Evolutionary conservation across 2,888 invertebrate species (phyloP).

Genomic region (Autographa pulchrina): DNA sequence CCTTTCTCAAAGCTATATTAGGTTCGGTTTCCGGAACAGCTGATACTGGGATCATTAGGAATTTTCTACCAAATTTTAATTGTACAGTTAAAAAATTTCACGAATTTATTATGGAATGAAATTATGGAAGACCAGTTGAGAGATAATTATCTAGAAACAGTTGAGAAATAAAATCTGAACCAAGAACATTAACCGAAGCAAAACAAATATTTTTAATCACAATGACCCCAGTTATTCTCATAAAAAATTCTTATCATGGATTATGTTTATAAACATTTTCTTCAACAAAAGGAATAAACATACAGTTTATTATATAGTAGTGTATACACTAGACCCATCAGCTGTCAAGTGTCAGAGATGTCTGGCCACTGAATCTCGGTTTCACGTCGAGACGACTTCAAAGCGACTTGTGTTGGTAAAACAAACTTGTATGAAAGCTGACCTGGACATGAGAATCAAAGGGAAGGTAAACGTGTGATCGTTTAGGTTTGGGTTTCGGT

Average conservation of each 20-base stretch:
- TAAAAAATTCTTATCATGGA: not conserved
- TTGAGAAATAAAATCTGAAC: too few relatives aligned
- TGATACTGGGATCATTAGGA: too few relatives aligned
- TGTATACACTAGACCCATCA: not conserved
- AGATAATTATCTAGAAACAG: too few relatives aligned
- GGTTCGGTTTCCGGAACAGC: too few relatives aligned
- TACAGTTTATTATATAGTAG: not conserved
- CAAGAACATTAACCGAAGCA: too few relatives aligned
- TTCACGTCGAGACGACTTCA: constrained; percentile 50
- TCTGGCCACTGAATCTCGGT: constrained; percentile 41
- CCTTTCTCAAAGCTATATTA: too few relatives aligned
- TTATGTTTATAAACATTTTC: not conserved
- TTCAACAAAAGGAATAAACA: not conserved
- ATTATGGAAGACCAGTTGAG: too few relatives aligned
- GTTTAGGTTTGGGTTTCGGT: not conserved
- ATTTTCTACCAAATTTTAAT: too few relatives aligned
- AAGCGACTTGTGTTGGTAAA: constrained; percentile 41
- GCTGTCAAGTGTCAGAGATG: constrained; percentile 46
- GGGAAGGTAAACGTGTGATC: not conserved
- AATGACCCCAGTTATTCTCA: too few relatives aligned
- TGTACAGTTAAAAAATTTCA: too few relatives aligned
- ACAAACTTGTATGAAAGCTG: constrained; percentile 40
- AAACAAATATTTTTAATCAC: too few relatives aligned
- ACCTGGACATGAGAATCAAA: constrained; percentile 22
- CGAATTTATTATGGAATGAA: too few relatives aligned